Evolutionary conservation across 2,113 vertebrate genomes (phyloP), one percentile per base, ranked within the genome.

Genomic region (Nycticebus coucang): DNA sequence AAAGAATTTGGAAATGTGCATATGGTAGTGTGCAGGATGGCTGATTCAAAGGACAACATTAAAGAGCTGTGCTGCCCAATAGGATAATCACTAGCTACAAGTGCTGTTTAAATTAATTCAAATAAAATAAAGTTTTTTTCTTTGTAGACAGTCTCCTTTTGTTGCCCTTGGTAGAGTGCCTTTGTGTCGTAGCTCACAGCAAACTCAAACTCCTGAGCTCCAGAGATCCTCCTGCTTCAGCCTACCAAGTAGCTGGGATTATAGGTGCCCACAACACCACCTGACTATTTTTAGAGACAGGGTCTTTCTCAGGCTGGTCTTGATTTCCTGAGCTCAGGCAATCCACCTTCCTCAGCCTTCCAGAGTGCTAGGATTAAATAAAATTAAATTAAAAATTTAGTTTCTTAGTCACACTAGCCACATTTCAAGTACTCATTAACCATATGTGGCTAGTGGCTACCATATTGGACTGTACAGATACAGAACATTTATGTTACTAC

Each of bases 1-100:
- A 99, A 99, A 45, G 99, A 99, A 35, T 99, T 99, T 59, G 98
- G 98, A 97, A 98, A 98, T 93, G 98, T 98, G 98, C 99, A 99
- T 91, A 98, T 99, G 94, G 98, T 99, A 55, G 98, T 86, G 98
- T 99, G n/a, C 99, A 99, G 96, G 99, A 99, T 0, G 97, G 98
- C 97, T 99, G 98, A 98, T 30, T 74, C 2, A 60, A 55, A 94
- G 87, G 90, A 55, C 87, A 81, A 19, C 64, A 50, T 74, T 33
- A 24, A 92, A 45, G 59, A 92, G 60, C 26, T 28, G 7, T 79
- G 55, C 14, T 82, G 9, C 28, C 37, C 53, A 86, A 2, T 64
- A 87, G 83, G 19, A 24, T 79, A 72, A 95, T 35, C 15, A 53
- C 3, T 85, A 69, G 21, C 50, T 59, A 89, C n/a, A 30, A 87